Percentiles rank a stretch among this genome's conserved stretches.
Conservation (phyloP, 1,140 invertebrate genomes). For the Drosophila takahashii region DNA sequence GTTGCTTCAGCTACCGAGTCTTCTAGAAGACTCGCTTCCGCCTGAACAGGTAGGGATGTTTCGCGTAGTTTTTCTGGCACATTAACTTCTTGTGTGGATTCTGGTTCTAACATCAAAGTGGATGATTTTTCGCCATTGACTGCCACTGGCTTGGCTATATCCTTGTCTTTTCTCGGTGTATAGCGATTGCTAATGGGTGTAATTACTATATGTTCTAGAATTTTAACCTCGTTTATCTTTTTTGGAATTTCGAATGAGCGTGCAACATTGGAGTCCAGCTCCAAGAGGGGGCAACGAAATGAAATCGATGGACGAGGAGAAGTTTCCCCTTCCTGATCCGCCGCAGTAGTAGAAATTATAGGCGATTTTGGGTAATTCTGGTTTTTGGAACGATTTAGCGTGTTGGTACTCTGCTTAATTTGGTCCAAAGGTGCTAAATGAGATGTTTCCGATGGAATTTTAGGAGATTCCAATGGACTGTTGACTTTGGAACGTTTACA, state of each 20-base stretch:
- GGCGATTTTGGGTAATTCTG: neutral
- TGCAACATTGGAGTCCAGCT: conserved; percentile 13
- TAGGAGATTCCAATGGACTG: no score
- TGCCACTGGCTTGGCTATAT: neutral
- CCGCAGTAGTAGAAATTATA: neutral
- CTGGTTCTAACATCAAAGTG: neutral
- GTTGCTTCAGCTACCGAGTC: neutral
- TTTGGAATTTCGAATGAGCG: conserved; percentile 40
- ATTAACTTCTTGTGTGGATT: neutral
- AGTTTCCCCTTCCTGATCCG: neutral
- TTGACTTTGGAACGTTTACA: no score
- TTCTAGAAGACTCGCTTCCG: neutral
- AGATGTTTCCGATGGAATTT: no score
- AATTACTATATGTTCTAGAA: conserved; percentile 53
- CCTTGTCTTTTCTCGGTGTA: neutral
- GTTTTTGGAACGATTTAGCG: conserved; percentile 1
- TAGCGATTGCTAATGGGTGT: neutral
- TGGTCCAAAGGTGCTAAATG: neutral
- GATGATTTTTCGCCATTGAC: neutral
- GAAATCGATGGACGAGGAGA: neutral
- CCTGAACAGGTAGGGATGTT: neutral
- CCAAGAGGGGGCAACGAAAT: conserved; percentile 42
- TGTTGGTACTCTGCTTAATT: neutral
- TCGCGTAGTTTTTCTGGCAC: neutral
- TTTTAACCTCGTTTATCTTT: conserved; percentile 15